phyloP scores from a whole-genome alignment of 2,888 invertebrate species.

The Drosophila meridiana region DNA sequence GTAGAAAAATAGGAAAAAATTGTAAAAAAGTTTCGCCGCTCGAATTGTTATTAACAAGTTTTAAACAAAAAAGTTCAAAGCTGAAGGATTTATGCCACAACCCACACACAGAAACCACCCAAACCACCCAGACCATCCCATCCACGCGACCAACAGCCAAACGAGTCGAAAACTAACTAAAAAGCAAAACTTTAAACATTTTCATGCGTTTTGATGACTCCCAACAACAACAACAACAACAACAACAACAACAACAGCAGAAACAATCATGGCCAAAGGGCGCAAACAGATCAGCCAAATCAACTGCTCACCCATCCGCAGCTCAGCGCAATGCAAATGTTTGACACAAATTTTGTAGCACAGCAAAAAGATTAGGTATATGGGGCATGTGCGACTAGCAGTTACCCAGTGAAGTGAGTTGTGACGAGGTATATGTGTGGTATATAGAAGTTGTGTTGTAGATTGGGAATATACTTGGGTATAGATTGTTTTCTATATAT shows the following conservation, averaged over 20 bases:
- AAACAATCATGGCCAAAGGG: conserved; percentile 19
- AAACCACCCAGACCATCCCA: conserved; percentile 3
- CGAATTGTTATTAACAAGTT: conserved; percentile 71
- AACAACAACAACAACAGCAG: neutral
- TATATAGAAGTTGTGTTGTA: neutral
- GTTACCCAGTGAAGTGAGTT: neutral
- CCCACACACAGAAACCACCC: conserved; percentile 15
- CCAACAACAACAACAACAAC: conserved; percentile 4
- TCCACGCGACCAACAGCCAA: conserved; percentile 19
- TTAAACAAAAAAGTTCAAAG: conserved; percentile 68
- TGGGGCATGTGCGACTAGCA: neutral
- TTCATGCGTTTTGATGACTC: conserved; percentile 56
- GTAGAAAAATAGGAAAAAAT: conserved; percentile 18
- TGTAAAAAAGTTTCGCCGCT: conserved; percentile 53
- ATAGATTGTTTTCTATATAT: too few relatives aligned
- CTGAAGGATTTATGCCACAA: conserved; percentile 66
- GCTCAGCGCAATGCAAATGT: conserved; percentile 50
- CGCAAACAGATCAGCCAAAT: conserved; percentile 40
- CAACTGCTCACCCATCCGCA: conserved; percentile 33
- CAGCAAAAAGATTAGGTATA: neutral
- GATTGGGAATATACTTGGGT: too few relatives aligned
- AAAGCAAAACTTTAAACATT: conserved; percentile 66
- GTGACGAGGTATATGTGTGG: neutral
- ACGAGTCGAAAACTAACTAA: conserved; percentile 58
- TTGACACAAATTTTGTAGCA: conserved; percentile 5